Conservation (phyloP, 2,797 vertebrate species). For the Acanthiza pusilla region DNA sequence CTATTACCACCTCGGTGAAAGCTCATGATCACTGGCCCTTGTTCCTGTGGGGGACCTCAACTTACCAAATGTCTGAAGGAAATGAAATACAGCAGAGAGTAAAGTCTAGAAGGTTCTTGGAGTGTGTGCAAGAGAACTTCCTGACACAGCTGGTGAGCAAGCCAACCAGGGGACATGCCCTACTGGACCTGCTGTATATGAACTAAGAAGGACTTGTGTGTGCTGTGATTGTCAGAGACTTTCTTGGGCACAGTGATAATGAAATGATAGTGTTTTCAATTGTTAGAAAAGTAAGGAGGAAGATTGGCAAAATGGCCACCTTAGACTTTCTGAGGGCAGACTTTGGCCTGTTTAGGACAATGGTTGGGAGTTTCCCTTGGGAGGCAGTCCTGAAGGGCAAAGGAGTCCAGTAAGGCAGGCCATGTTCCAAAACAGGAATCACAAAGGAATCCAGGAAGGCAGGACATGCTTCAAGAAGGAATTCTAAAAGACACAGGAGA, state of each 20-base stretch:
- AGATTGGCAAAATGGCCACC: background rate
- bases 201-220: background rate
- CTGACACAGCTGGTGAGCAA: background rate
- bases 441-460: background rate
- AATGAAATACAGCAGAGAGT: background rate
- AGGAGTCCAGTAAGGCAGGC: background rate
- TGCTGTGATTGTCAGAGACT: background rate
- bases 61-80: background rate
- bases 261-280: background rate
- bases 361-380: background rate
- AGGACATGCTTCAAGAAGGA: background rate
- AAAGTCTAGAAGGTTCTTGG: background rate
- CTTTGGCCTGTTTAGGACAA: background rate
- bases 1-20: background rate
- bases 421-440: background rate
- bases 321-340: background rate
- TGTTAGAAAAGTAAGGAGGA: background rate
- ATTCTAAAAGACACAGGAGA: background rate
- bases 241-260: background rate
- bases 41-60: background rate
- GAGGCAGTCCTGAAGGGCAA: background rate
- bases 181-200: background rate
- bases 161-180: background rate
- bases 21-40: background rate
- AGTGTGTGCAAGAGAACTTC: background rate